Evolutionary conservation across 2,113 vertebrate genomes (phyloP).

Genomic region (Noturus placidus): DNA sequence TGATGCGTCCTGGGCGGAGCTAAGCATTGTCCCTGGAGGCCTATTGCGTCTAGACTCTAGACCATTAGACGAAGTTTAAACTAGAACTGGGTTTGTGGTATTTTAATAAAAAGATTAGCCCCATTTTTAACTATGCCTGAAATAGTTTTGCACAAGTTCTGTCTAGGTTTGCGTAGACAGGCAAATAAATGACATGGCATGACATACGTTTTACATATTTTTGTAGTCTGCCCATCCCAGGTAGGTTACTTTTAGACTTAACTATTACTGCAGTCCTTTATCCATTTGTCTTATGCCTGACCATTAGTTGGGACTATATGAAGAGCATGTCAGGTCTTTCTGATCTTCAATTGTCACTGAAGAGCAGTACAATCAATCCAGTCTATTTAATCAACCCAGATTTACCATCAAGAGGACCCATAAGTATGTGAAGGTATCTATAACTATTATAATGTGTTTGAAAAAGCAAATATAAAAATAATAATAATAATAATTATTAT

Average conservation of each 20-base stretch:
- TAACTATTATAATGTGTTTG: no score
- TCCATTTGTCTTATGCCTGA: no score
- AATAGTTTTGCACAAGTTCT: background rate
- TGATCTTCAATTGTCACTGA: no score
- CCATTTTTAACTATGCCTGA: background rate
- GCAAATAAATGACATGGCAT: no score
- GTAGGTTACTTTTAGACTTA: background rate
- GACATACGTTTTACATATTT: background rate
- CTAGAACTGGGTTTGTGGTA: background rate
- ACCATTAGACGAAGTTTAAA: background rate
- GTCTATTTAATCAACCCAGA: no score
- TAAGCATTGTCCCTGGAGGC: background rate
- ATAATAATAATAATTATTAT: no score
- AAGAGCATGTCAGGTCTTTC: no score
- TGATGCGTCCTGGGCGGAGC: slow-evolving; percentile 24
- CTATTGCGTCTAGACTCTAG: background rate
- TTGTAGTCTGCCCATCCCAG: background rate
- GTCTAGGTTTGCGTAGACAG: background rate
- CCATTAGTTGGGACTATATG: no score
- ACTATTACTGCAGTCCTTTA: background rate
- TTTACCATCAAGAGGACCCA: no score
- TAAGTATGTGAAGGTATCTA: no score
- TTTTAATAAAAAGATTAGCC: background rate
- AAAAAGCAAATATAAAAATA: no score
- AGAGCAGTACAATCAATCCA: no score